Conservation (phyloP, 2,888 invertebrate species). For the Alcis repandata region DNA sequence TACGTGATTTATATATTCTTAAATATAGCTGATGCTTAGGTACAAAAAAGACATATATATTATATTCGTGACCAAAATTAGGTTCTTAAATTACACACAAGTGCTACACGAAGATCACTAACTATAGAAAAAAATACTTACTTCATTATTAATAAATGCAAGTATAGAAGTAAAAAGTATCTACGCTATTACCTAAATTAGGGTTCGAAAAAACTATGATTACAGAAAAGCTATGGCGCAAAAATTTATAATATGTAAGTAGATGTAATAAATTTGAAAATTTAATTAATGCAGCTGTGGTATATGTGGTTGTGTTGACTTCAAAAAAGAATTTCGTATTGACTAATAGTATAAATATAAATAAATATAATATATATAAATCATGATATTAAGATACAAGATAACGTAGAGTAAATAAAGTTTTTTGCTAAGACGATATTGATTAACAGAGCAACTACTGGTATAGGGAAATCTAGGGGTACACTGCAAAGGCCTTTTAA, state of each 20-base stretch:
- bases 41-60: conserved; percentile 1
- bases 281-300: too few relatives aligned
- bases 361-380: too few relatives aligned
- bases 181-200: neutral
- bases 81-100: neutral
- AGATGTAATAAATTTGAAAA: too few relatives aligned
- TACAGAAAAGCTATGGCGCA: neutral
- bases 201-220: neutral
- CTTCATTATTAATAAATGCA: conserved; percentile 25
- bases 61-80: neutral
- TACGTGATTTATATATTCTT: too few relatives aligned
- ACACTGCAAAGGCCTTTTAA: neutral
- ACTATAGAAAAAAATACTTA: neutral
- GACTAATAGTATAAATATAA: too few relatives aligned
- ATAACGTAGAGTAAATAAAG: too few relatives aligned
- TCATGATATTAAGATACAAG: too few relatives aligned
- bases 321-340: neutral
- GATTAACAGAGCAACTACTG: too few relatives aligned
- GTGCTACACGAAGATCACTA: neutral
- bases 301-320: neutral
- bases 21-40: too few relatives aligned
- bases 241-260: neutral
- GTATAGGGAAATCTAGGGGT: neutral
- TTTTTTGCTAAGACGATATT: too few relatives aligned
- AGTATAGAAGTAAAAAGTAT: conserved; percentile 4